Conservation (phyloP, 2,113 vertebrate genomes). For the Sander lucioperca region DNA sequence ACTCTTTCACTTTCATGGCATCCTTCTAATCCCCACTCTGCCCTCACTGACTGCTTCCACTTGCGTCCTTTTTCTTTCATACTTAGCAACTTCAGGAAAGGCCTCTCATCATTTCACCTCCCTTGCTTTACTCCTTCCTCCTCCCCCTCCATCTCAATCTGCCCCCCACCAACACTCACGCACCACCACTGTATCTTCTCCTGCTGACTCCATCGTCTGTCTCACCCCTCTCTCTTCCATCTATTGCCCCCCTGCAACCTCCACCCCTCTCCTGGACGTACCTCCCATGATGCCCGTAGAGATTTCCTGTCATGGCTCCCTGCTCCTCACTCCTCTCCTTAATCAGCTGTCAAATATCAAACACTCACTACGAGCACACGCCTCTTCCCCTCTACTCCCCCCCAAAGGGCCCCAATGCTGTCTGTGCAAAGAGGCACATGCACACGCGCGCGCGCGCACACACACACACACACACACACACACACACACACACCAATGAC, state of each 20-base stretch:
- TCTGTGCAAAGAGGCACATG: neutral
- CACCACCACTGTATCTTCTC: slow-evolving; percentile 17
- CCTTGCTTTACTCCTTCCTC: neutral
- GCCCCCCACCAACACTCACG: slow-evolving; percentile 20
- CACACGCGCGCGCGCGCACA: neutral
- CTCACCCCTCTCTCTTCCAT: slow-evolving; percentile 17
- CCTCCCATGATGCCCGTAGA: slow-evolving; percentile 70
- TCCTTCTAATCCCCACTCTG: neutral
- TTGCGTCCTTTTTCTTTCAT: slow-evolving; percentile 23
- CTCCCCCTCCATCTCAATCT: slow-evolving; percentile 36
- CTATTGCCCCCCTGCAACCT: neutral
- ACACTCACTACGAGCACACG: slow-evolving; percentile 41
- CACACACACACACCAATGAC: slow-evolving; percentile 9
- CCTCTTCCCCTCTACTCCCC: slow-evolving; percentile 24
- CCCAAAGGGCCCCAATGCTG: slow-evolving; percentile 29
- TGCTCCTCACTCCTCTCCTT: slow-evolving; percentile 71
- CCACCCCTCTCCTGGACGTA: slow-evolving; percentile 46
- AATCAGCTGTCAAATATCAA: slow-evolving; percentile 82
- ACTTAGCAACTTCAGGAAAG: slow-evolving; percentile 22
- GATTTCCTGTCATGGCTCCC: slow-evolving; percentile 71
- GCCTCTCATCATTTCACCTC: slow-evolving; percentile 10
- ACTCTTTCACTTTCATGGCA: slow-evolving; percentile 15
- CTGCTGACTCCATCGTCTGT: slow-evolving; percentile 11
- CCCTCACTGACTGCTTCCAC: slow-evolving; percentile 2
- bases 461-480: neutral